These are phyloP conservation scores for Chaitophorus viminalis DNA, from an alignment of 2,888 invertebrate species.

Conservation along the genomic window DNA sequence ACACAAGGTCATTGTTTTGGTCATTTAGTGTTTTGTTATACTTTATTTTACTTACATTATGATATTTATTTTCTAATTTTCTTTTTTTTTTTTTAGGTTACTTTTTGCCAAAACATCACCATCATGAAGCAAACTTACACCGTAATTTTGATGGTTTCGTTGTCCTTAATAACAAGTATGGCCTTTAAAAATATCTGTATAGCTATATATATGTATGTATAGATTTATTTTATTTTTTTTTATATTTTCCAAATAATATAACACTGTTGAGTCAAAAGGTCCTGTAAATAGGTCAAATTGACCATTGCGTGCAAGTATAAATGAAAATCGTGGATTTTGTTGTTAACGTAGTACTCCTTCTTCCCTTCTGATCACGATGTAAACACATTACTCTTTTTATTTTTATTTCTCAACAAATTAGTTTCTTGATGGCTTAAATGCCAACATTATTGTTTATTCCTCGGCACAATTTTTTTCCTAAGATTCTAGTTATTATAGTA, in stretches of 20 bases:
- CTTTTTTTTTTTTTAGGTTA: conserved; percentile 37
- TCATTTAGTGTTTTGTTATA: neutral
- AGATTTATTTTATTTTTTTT: neutral
- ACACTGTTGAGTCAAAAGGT: conserved; percentile 50
- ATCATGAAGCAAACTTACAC: conserved; percentile 53
- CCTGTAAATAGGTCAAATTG: conserved; percentile 57
- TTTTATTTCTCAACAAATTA: conserved; percentile 16
- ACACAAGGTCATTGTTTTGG: conserved; percentile 3
- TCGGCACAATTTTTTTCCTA: neutral
- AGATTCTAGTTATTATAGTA: neutral
- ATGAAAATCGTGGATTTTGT: conserved; percentile 22
- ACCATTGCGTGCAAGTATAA: conserved; percentile 46
- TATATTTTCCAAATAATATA: conserved; percentile 11
- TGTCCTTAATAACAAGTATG: conserved; percentile 53
- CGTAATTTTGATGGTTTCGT: conserved; percentile 40
- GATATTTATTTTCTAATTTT: neutral
- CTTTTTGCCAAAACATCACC: neutral
- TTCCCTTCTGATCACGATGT: conserved; percentile 8
- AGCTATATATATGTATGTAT: neutral
- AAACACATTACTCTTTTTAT: conserved; percentile 8
- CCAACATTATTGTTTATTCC: neutral
- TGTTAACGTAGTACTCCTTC: neutral
- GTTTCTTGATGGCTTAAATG: conserved; percentile 20
- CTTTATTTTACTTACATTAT: neutral
- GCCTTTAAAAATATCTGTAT: conserved; percentile 22